These are phyloP conservation scores for Harmothoe impar DNA, from an alignment of 2,888 invertebrate species.

Conservation along the genomic window DNA sequence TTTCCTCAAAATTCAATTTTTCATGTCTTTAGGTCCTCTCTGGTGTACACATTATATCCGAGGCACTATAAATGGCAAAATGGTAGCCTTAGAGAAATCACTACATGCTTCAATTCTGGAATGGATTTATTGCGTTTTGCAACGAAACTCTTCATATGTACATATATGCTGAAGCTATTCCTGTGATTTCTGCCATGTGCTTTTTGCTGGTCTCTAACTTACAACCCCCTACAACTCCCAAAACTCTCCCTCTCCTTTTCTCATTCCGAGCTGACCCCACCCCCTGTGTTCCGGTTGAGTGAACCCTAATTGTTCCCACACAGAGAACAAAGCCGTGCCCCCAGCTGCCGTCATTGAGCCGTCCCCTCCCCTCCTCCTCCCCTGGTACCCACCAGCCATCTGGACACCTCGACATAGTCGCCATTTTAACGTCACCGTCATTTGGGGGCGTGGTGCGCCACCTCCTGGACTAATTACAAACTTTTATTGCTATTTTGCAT, in stretches of 20 bases:
- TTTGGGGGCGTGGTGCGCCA: constrained; percentile 22
- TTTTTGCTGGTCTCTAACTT: too few species aligned
- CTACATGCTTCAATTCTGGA: too few species aligned
- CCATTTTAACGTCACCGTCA: constrained; percentile 15
- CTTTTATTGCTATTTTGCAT: constrained; percentile 62
- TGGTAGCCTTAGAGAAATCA: too few species aligned
- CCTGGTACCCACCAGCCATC: background rate
- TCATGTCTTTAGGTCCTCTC: too few species aligned
- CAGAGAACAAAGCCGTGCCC: constrained; percentile 38
- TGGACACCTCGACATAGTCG: background rate
- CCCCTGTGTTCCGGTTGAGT: constrained; percentile 34
- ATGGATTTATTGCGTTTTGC: too few species aligned
- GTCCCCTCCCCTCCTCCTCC: background rate
- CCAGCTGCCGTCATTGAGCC: constrained; percentile 35
- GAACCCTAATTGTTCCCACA: constrained; percentile 32
- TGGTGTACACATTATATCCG: too few species aligned
- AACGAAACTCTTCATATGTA: too few species aligned
- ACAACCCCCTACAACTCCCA: too few species aligned
- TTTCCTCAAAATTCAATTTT: too few species aligned
- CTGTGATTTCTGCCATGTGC: too few species aligned
- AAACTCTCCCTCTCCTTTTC: background rate
- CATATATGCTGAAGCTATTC: too few species aligned
- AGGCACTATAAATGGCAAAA: too few species aligned
- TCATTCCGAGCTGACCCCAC: background rate
- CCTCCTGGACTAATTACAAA: constrained; percentile 47